phyloP scores from a whole-genome alignment of 2,888 invertebrate genomes.

The Mythimna ferrago region DNA sequence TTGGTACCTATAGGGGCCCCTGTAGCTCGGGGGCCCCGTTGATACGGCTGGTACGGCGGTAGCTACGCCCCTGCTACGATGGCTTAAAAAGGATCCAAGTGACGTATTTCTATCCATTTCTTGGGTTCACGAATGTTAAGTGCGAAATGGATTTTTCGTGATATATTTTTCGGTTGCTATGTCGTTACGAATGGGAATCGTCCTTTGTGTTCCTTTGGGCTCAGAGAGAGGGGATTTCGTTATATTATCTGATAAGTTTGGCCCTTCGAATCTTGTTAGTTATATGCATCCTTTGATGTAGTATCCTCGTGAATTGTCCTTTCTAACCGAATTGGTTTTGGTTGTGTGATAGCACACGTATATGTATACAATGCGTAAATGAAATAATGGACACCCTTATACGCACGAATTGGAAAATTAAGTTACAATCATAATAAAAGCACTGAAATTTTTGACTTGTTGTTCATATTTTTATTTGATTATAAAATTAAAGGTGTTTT shows the following conservation, averaged over 20 bases:
- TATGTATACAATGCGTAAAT: no score
- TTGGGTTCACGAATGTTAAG: slow-evolving; percentile 24
- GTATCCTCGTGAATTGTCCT: not conserved
- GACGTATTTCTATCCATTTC: slow-evolving; percentile 43
- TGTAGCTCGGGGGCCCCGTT: no score
- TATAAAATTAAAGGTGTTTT: no score
- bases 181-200: slow-evolving; percentile 19
- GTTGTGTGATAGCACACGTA: not conserved
- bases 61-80: not conserved
- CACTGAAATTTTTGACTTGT: no score
- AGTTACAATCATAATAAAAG: no score
- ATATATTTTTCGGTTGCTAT: slow-evolving; percentile 15
- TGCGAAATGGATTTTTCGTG: slow-evolving; percentile 32
- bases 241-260: slow-evolving; percentile 15
- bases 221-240: slow-evolving; percentile 16
- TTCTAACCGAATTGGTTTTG: not conserved
- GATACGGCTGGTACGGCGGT: no score
- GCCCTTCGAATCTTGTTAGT: slow-evolving; percentile 9
- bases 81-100: slow-evolving; percentile 37
- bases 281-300: slow-evolving; percentile 26
- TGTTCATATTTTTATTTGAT: no score
- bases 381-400: no score
- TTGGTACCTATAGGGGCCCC: no score
- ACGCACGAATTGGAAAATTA: no score
- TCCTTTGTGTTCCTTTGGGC: slow-evolving; percentile 24